Conservation (phyloP, 2,113 vertebrate species). For the Aythya baeri region DNA sequence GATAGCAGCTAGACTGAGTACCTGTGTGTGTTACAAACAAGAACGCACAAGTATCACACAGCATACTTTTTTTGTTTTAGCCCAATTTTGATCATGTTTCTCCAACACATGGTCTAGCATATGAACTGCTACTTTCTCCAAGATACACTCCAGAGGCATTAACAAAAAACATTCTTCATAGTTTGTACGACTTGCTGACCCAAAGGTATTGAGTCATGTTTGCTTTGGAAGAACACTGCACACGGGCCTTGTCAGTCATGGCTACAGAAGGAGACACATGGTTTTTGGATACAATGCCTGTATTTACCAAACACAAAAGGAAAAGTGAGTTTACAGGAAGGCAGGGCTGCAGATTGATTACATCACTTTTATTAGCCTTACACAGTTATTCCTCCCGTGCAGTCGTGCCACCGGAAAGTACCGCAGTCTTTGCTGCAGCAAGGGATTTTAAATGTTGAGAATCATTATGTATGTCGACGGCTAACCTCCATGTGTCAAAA, state of each 20-base stretch:
- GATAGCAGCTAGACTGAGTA: not conserved
- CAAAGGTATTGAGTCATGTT: constrained; percentile 58
- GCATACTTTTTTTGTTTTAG: not conserved
- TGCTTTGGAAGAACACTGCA: constrained; percentile 27
- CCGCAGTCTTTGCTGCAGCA: not conserved
- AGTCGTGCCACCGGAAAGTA: not conserved
- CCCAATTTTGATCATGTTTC: not conserved
- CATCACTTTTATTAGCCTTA: constrained; percentile 29
- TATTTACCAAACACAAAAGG: not conserved
- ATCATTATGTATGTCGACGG: not conserved
- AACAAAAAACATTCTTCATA: not conserved
- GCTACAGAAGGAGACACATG: not conserved
- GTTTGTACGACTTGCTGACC: not conserved
- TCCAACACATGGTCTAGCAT: not conserved
- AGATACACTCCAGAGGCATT: not conserved
- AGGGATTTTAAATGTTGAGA: not conserved
- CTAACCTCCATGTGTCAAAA: not conserved
- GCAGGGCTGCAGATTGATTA: constrained; percentile 5
- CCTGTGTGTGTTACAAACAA: not conserved
- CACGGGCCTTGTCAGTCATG: not conserved
- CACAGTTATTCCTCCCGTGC: constrained; percentile 17
- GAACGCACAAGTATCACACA: not conserved
- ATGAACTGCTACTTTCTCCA: not conserved
- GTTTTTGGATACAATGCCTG: not conserved
- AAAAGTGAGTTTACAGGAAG: constrained; percentile 45